phyloP scores from a whole-genome alignment of 35 echinoderm and acorn worm species.

The Strongylocentrotus purpuratus region DNA sequence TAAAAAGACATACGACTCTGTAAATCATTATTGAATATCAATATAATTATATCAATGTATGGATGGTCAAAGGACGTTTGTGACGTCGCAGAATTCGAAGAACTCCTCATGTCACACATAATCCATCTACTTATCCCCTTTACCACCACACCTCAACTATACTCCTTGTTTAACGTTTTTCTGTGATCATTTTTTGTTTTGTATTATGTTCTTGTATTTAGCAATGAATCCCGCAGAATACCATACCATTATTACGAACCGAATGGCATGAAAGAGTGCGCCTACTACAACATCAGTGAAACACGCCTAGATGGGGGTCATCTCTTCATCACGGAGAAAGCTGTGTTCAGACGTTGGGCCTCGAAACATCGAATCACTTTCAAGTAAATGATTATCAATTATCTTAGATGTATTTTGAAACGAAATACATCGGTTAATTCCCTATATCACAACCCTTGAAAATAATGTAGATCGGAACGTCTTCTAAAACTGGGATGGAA shows the following conservation, averaged over 20 bases:
- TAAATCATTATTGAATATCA: too few species aligned
- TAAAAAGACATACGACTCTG: too few species aligned
- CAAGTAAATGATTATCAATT: constrained; percentile 37
- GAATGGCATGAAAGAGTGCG: constrained; percentile 77
- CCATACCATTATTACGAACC: constrained; percentile 97
- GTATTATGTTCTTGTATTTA: constrained; percentile 10
- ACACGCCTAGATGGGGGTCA: constrained; percentile 73
- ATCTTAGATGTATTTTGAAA: too few species aligned
- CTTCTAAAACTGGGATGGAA: too few species aligned
- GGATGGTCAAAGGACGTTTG: too few species aligned
- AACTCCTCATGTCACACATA: too few species aligned
- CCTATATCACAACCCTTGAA: too few species aligned
- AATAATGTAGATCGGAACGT: too few species aligned
- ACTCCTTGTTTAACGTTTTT: too few species aligned
- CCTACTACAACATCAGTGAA: constrained; percentile 90
- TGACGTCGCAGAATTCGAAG: too few species aligned
- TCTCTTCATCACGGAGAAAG: constrained; percentile 97
- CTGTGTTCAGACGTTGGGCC: constrained; percentile 85
- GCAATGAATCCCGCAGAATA: constrained; percentile 59
- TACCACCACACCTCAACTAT: not conserved
- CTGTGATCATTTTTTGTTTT: not conserved
- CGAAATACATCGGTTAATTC: too few species aligned
- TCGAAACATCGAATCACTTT: constrained; percentile 75
- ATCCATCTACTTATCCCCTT: not conserved
- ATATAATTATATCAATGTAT: too few species aligned